Conservation (phyloP, 1,140 invertebrate species). For the Harpegnathos saltator region DNA sequence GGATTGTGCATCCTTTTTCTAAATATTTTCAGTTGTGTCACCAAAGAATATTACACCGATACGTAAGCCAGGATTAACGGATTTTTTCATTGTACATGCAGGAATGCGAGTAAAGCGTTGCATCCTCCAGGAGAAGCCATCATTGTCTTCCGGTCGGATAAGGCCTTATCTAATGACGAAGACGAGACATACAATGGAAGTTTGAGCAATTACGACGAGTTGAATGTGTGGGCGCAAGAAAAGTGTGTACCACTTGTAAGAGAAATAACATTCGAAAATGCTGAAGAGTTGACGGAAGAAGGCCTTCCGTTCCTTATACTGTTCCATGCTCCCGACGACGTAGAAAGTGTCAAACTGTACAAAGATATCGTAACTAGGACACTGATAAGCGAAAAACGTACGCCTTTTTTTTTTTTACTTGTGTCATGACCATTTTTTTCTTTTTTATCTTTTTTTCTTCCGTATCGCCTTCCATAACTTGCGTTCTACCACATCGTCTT, state of each 20-base stretch:
- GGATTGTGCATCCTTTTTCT: too few species aligned
- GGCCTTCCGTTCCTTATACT: constrained; percentile 99
- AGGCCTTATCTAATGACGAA: constrained; percentile 91
- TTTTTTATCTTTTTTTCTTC: too few species aligned
- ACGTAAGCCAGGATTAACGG: not conserved
- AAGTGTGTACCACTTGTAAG: constrained; percentile 95
- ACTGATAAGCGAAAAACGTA: constrained; percentile 96
- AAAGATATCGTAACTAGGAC: constrained; percentile 93
- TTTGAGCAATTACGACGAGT: constrained; percentile 91
- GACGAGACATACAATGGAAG: constrained; percentile 93
- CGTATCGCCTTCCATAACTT: not conserved
- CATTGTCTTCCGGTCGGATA: constrained; percentile 93
- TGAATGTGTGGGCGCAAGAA: constrained; percentile 94
- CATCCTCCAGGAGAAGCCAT: constrained; percentile 93
- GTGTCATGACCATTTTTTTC: not conserved
- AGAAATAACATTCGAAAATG: constrained; percentile 99
- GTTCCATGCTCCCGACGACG: constrained; percentile 96
- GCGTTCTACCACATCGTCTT: constrained; percentile 19
- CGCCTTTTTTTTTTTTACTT: constrained; percentile 65
- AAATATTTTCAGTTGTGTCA: not conserved
- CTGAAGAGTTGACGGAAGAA: constrained; percentile 99
- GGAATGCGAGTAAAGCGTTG: constrained; percentile 90
- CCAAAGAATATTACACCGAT: not conserved
- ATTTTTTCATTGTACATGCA: constrained; percentile 66
- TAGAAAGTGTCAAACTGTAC: constrained; percentile 94